These are phyloP conservation scores for Falcaria lacertinaria DNA, from an alignment of 2,888 invertebrate species.

Conservation along the genomic window DNA sequence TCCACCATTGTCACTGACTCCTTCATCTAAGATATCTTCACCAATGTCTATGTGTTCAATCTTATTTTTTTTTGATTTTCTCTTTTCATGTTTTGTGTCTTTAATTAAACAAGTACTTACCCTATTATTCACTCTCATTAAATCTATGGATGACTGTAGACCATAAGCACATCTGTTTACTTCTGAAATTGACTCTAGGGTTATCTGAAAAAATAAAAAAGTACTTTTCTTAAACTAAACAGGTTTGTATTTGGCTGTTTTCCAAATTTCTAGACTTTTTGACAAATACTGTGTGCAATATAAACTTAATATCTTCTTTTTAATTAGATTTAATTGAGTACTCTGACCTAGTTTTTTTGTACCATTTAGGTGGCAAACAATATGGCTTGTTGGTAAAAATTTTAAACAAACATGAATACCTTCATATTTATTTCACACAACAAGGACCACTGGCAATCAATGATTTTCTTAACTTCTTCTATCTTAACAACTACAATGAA, in stretches of 20 bases:
- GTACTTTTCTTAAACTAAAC: too few species aligned
- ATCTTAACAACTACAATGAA: too few species aligned
- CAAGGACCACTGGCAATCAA: too few species aligned
- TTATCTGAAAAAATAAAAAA: slow-evolving; percentile 17
- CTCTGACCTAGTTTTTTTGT: neutral
- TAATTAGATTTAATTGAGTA: too few species aligned
- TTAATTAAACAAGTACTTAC: slow-evolving; percentile 9
- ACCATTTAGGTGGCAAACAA: neutral
- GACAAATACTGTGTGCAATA: too few species aligned
- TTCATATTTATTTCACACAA: too few species aligned
- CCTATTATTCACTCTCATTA: slow-evolving; percentile 12
- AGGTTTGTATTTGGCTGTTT: too few species aligned
- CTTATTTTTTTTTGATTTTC: neutral
- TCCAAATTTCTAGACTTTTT: too few species aligned
- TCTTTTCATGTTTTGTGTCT: neutral
- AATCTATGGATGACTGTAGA: slow-evolving; percentile 12
- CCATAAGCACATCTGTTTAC: slow-evolving; percentile 11
- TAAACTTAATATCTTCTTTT: too few species aligned
- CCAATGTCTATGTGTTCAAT: slow-evolving; percentile 3
- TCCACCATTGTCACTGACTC: neutral
- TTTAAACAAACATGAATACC: too few species aligned
- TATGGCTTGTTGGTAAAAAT: too few species aligned
- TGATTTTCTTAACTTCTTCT: too few species aligned
- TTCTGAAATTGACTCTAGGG: slow-evolving; percentile 19
- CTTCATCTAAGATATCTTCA: neutral